These are phyloP conservation scores for Drosophila ananassae DNA, from an alignment of 1,140 invertebrate genomes.

Conservation along the genomic window DNA sequence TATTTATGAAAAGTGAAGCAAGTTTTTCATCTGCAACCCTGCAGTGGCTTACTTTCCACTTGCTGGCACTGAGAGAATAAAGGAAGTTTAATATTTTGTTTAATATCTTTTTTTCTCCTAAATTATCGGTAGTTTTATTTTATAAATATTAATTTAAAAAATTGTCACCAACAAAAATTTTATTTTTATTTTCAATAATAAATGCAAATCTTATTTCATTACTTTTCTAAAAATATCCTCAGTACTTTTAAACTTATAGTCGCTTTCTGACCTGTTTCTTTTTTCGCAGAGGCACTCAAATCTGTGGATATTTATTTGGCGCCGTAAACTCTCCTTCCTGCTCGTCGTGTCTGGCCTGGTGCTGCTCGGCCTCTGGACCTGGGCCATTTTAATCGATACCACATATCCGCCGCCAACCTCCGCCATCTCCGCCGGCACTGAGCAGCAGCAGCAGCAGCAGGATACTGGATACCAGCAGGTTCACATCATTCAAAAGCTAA, in stretches of 20 bases:
- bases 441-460: constrained; percentile 27
- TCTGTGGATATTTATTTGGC: constrained; percentile 79
- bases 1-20: constrained; percentile 68
- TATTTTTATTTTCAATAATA: too few species aligned
- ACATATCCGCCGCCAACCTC: constrained; percentile 30
- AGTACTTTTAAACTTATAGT: neutral
- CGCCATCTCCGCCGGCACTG: constrained; percentile 13
- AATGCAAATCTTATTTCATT: neutral
- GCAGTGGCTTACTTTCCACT: constrained; percentile 21
- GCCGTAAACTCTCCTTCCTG: constrained; percentile 78
- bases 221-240: neutral
- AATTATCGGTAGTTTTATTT: too few species aligned
- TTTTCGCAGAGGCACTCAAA: constrained; percentile 79
- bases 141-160: too few species aligned
- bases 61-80: constrained; percentile 8
- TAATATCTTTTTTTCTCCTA: too few species aligned
- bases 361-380: constrained; percentile 76
- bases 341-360: constrained; percentile 63
- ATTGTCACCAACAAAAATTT: too few species aligned
- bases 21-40: constrained; percentile 27
- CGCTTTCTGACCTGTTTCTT: neutral
- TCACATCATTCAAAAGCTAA: constrained; percentile 79
- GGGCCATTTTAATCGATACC: constrained; percentile 76
- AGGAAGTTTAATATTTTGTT: neutral
- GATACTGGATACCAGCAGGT: constrained; percentile 57